Evolutionary conservation across 2,113 vertebrate genomes (phyloP).

Genomic region (Oreochromis niloticus): DNA sequence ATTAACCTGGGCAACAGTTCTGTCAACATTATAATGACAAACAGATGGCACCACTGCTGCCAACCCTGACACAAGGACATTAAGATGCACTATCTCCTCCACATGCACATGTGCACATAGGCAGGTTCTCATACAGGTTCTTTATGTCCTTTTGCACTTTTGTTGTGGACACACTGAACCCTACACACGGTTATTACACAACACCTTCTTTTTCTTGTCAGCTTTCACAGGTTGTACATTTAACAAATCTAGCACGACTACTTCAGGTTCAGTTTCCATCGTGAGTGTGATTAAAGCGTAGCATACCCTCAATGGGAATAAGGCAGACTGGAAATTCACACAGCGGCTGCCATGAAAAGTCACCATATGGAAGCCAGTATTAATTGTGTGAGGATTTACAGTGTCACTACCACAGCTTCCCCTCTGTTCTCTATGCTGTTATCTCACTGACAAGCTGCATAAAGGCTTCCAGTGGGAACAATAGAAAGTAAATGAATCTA

Average conservation of each 20-base stretch:
- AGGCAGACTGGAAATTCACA: not conserved
- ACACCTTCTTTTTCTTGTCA: not conserved
- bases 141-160: conserved; percentile 18
- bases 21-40: conserved; percentile 62
- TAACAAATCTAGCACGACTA: not conserved
- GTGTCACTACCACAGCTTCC: conserved; percentile 23
- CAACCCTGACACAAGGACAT: conserved; percentile 27
- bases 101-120: not conserved
- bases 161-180: not conserved
- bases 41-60: conserved; percentile 64
- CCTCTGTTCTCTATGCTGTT: not conserved
- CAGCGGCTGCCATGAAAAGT: not conserved
- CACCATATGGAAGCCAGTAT: conserved; percentile 46
- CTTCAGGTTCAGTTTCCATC: conserved; percentile 6
- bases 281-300: not conserved
- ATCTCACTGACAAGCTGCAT: conserved; percentile 11
- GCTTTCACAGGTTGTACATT: not conserved
- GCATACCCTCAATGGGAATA: not conserved
- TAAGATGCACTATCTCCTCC: not conserved
- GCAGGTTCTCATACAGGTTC: not conserved
- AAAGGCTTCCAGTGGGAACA: conserved; percentile 30
- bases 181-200: not conserved
- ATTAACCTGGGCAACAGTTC: conserved; percentile 60
- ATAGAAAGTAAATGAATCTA: conserved; percentile 14
- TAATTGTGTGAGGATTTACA: conserved; percentile 49